phyloP scores from a whole-genome alignment of 2,888 invertebrate species.

The Eledone cirrhosa region DNA sequence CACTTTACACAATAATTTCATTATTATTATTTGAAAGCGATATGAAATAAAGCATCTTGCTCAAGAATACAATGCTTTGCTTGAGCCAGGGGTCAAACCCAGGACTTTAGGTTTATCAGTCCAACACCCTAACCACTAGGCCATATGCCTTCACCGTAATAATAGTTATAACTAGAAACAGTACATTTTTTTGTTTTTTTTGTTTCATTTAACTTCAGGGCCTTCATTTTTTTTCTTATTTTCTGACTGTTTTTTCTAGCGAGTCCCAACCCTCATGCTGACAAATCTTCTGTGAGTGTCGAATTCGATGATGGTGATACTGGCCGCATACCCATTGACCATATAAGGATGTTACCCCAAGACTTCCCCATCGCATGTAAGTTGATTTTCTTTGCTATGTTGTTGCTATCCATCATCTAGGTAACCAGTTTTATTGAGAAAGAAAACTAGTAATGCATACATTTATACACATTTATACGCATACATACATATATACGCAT shows the following conservation, averaged over 20 bases:
- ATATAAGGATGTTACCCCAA: slow-evolving; percentile 86
- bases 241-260: slow-evolving; percentile 55
- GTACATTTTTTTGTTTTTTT: too few species aligned
- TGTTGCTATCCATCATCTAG: neutral
- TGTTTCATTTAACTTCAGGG: neutral
- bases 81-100: too few species aligned
- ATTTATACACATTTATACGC: neutral
- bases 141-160: too few species aligned
- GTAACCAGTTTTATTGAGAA: too few species aligned
- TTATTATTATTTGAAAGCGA: too few species aligned
- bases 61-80: too few species aligned
- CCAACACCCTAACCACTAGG: too few species aligned
- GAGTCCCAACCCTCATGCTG: slow-evolving; percentile 74
- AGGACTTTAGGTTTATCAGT: too few species aligned
- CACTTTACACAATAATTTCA: too few species aligned
- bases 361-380: slow-evolving; percentile 90
- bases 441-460: neutral
- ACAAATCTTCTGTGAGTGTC: slow-evolving; percentile 74
- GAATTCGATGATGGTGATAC: slow-evolving; percentile 97
- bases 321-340: slow-evolving; percentile 87
- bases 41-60: too few species aligned
- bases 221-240: neutral
- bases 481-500: neutral
- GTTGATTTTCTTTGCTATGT: slow-evolving; percentile 46
- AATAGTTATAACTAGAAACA: too few species aligned